Base-by-base conservation (phyloP, 1,140 invertebrate species). In the Aleiodes sp. region DNA sequence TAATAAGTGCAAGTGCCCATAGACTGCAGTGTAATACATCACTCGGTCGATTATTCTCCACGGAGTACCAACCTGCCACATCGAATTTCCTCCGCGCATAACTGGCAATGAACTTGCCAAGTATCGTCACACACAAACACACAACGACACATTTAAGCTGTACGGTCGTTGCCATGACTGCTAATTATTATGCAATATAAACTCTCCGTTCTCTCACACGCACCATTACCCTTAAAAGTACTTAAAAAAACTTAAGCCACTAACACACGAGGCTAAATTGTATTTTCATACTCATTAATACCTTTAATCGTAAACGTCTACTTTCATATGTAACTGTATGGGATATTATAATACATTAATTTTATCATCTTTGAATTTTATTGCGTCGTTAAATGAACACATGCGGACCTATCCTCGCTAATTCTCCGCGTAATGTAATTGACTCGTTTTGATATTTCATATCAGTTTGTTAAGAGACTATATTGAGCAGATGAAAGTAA, bases 121-220 rank as follows among this genome's bases (percentile, higher is more conserved):
- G 71, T 59, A 41, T 39, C 10, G 10, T 21, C 14, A 56, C 9
- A 65, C 12, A 31, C 29, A 56, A 19, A 65, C 31, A 19, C 28
- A 60, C 39, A 46, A 28, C 10, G 10, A 62, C 41, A 7, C 19
- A 37, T 33, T 33, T 21, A 57, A 33, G 39, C 35, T 16, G 10
- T 24, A 62, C 64, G 64, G 64, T 66, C 64, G 64, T 61, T 61
- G 64, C 69, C 64, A 71, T 74, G 68, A 39, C 76, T 73, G 74
- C 74, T 82, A 81, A 82, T 81, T 80, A 79, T 82, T 82, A 82
- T 82, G 80, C 78, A 82, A 74, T 78, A 71, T 65, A 64, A 71
- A 71, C 73, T 75, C 71, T 52, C 57, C 72, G 70, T 74, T 71
- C 70, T 72, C 64, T 66, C 68, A 70, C 59, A 70, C 71, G 71